phyloP scores from a whole-genome alignment of 2,797 vertebrate genomes.

The Sciurus vulgaris region DNA sequence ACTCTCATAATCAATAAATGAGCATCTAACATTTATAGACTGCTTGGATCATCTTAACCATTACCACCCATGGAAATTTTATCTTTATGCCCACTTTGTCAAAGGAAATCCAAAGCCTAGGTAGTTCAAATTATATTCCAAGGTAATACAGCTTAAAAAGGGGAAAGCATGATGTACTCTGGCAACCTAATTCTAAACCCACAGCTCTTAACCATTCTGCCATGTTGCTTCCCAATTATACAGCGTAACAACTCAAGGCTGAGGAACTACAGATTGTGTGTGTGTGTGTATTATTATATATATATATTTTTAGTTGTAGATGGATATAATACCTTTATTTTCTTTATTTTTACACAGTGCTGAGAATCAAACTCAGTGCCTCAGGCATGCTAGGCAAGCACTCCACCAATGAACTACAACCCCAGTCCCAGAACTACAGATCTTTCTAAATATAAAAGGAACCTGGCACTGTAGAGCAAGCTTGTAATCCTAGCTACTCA shows the following conservation, averaged over 20 bases:
- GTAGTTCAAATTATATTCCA: background rate
- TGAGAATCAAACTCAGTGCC: no score
- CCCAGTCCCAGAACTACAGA: background rate
- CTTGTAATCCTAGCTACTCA: no score
- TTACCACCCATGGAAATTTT: background rate
- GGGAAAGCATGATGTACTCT: background rate
- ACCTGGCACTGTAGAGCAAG: background rate
- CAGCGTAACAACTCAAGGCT: background rate
- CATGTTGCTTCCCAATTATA: background rate
- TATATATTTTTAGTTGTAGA: no score
- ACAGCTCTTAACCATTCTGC: background rate
- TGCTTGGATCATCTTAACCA: no score
- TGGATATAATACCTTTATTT: no score
- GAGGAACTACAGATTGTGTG: background rate
- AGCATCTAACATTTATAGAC: background rate
- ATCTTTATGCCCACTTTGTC: background rate
- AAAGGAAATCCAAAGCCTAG: conserved; percentile 20
- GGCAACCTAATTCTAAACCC: background rate
- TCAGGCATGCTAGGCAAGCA: no score
- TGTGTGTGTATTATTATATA: no score
- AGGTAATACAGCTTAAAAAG: background rate
- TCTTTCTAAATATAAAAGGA: background rate
- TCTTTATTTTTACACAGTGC: no score
- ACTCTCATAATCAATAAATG: background rate
- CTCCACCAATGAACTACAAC: no score